phyloP scores from a whole-genome alignment of 2,888 invertebrate genomes.

The Leucania comma region DNA sequence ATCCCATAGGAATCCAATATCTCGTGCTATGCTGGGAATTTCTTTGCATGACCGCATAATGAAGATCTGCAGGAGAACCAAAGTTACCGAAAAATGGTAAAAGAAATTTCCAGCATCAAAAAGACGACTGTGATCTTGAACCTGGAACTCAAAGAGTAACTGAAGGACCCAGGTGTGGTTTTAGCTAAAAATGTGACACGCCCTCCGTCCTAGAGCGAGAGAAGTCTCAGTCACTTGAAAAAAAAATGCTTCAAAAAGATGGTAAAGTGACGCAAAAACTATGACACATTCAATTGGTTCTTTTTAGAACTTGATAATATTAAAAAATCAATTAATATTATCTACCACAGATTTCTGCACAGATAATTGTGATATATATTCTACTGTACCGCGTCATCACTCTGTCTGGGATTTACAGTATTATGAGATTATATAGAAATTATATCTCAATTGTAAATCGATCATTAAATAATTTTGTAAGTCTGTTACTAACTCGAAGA shows the following conservation, averaged over 20 bases:
- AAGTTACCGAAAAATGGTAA: too few species aligned
- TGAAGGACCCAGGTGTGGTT: too few species aligned
- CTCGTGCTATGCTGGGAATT: too few species aligned
- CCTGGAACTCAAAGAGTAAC: too few species aligned
- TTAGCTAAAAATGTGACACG: too few species aligned
- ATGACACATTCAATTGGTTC: not conserved
- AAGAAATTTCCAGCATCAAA: too few species aligned
- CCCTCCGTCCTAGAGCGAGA: too few species aligned
- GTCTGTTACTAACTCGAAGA: slow-evolving; percentile 24
- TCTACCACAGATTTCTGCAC: not conserved
- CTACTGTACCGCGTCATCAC: not conserved
- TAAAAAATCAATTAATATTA: slow-evolving; percentile 1
- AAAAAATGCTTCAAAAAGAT: too few species aligned
- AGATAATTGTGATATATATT: slow-evolving; percentile 4
- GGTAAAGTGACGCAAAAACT: not conserved
- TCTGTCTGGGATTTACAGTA: slow-evolving; percentile 7
- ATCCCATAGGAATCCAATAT: not conserved
- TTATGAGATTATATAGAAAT: not conserved
- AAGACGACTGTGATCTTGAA: too few species aligned
- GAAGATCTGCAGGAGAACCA: too few species aligned
- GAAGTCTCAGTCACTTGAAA: too few species aligned
- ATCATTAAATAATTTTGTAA: slow-evolving; percentile 1
- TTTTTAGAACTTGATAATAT: not conserved
- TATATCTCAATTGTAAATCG: slow-evolving; percentile 22
- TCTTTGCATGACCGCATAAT: too few species aligned